These are phyloP conservation scores for Mormyrus hasselquistii DNA, from an alignment of 2,797 vertebrate genomes.

Conservation along the genomic window DNA sequence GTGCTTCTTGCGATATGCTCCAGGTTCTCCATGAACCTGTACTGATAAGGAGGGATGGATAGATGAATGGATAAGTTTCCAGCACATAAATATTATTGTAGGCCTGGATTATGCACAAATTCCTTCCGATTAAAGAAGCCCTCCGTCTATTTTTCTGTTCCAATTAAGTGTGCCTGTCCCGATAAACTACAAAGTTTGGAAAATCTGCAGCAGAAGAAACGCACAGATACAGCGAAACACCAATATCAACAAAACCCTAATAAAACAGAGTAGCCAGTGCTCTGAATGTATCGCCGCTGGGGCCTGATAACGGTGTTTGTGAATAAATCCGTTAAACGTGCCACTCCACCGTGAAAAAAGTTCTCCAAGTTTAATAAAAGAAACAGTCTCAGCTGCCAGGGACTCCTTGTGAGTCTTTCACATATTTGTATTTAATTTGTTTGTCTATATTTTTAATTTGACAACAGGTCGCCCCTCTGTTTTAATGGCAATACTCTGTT, in stretches of 20 bases:
- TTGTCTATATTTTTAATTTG: background rate
- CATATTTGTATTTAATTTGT: background rate
- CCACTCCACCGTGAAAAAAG: background rate
- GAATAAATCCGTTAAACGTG: background rate
- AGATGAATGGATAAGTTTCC: background rate
- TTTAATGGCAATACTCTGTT: background rate
- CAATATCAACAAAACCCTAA: background rate
- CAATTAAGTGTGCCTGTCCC: background rate
- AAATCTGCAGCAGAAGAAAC: background rate
- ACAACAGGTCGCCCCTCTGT: background rate
- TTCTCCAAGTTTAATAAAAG: background rate
- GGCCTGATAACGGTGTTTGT: background rate
- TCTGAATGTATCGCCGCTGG: background rate
- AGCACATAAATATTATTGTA: background rate
- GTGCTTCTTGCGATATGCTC: background rate
- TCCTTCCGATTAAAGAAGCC: background rate
- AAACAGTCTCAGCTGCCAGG: background rate
- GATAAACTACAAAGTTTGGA: background rate
- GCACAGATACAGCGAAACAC: background rate
- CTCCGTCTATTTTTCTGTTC: background rate
- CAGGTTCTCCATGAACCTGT: background rate
- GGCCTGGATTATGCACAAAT: background rate
- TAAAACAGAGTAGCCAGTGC: background rate
- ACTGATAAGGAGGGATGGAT: background rate
- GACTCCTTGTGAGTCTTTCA: background rate